Base-by-base conservation (phyloP, 2,797 vertebrate species). In the Sarcoramphus papa region DNA sequence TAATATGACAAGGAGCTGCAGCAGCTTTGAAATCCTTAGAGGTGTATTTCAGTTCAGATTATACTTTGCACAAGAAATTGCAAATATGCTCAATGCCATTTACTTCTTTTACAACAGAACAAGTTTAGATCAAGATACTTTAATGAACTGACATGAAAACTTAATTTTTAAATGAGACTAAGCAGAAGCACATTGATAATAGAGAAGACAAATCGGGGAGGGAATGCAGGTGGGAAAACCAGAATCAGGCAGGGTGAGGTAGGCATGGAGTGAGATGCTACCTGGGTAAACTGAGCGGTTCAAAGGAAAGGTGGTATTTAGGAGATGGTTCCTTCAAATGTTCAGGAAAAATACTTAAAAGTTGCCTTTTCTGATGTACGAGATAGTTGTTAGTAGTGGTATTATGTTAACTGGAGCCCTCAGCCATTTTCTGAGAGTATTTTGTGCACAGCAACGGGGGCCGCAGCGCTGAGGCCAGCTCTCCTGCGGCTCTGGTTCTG, bases 381-480 rank as follows among this genome's bases (percentile, higher is more conserved):
- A 64, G 25, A 4, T n/a, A 63, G 35, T n/a, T 54, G 18, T 53
- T 45, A 56, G 3, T 24, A 15, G 27, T 27, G 15, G 24, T 20
- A 30, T 54, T 45, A 41, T 6, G 56, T 27, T 45, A 43, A 12
- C 5, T 62, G 62, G n/a, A 68, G 21, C 23, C 17, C 35, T 72
- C 33, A 70, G 57, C n/a, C 11, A 1, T 84, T 67, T 69, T 59
- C 37, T 22, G 53, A 47, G 48, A 35, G 17, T 9, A 12, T 45
- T 84, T 40, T 69, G n/a, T 60, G 59, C 37, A 10, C 31, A n/a
- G 56, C 12, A 45, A 1, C 7, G 57, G 41, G 31, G 54, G 18
- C 30, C 10, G 5, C 3, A 7, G 9, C 0, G 2, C 41, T 0
- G 12, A 73, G 25, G 35, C 37, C 76, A 40, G 24, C n/a, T 67